A percentile compares a stretch with the other conserved stretches of the same genome.
These are phyloP conservation scores for Torymus texanus DNA, from an alignment of 2,888 invertebrate genomes.

Conservation along the genomic window DNA sequence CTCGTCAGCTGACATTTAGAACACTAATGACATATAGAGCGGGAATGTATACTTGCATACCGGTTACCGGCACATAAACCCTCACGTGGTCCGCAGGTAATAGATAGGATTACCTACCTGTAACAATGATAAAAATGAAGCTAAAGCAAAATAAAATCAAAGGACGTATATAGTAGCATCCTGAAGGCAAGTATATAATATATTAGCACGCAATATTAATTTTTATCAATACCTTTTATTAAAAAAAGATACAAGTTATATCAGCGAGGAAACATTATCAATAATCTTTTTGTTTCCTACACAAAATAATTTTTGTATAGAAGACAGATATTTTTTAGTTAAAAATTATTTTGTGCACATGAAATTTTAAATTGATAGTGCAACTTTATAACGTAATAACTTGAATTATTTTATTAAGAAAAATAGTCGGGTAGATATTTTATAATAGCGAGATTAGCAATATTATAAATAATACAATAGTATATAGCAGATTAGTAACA, in stretches of 20 bases:
- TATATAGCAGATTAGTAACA: slow-evolving; percentile 44
- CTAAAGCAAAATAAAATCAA: too few relatives aligned
- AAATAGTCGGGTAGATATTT: slow-evolving; percentile 43
- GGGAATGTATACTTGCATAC: too few relatives aligned
- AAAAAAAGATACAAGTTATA: slow-evolving; percentile 36
- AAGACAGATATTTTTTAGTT: slow-evolving; percentile 15
- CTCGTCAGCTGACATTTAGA: too few relatives aligned
- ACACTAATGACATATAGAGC: too few relatives aligned
- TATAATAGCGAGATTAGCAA: slow-evolving; percentile 40
- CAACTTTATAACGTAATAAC: slow-evolving; percentile 31
- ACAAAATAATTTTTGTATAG: slow-evolving; percentile 15
- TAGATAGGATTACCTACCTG: too few relatives aligned
- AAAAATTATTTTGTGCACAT: slow-evolving; percentile 36
- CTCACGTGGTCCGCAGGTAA: too few relatives aligned
- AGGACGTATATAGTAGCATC: too few relatives aligned
- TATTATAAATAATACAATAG: slow-evolving; percentile 46
- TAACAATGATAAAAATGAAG: too few relatives aligned
- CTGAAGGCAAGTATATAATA: too few relatives aligned
- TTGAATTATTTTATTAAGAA: slow-evolving; percentile 47
- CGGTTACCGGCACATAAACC: too few relatives aligned
- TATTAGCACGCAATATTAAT: background rate
- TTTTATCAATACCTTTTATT: slow-evolving; percentile 31
- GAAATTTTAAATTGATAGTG: slow-evolving; percentile 12
- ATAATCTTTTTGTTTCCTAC: slow-evolving; percentile 8
- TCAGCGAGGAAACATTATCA: slow-evolving; percentile 14